Evolutionary conservation across 2,113 vertebrate genomes (phyloP), one percentile per base, ranked within the genome.

Genomic region (Rhabdomys dilectus): DNA sequence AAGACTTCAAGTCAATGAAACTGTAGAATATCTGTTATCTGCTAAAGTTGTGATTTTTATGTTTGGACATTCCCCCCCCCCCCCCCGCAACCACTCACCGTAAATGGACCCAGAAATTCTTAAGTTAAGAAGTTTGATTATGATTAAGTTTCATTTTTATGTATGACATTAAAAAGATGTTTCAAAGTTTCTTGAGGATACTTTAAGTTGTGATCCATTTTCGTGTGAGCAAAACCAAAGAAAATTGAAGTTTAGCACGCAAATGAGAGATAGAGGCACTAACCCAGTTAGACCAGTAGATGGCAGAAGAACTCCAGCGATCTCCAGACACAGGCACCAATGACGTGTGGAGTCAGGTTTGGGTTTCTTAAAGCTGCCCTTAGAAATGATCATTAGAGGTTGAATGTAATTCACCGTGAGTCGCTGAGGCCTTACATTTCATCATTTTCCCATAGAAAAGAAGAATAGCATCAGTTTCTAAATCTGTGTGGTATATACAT

Each of bases 261-360:
- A 95, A 56, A 2, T 0, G 21, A 58, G 70, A 86, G 73, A 92
- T 88, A 62, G 81, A 84, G 53, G 91, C 75, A 70, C 51, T 39
- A 88, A 66, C 56, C 15, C 31, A 19, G 21, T 1, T 2, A 0
- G 3, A 70, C 98, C 99, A 98, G 97, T 96, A 99, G 99, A 98
- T 98, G 99, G 98, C 96, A 98, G 95, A 95, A 89, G 95, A 98
- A 92, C 91, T 94, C 96, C 97, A 97, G 95, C 39, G 34, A 98
- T 96, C 64, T 96, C 77, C 34, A 64, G 89, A 88, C 39, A 29
- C 53, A 7, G 60, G 22, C 36, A 39, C 51, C 62, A 93, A 77
- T 62, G 91, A 75, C 45, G 45, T 34, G 42, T 21, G 86, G 53
- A 19, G 26, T 2, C 15, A 90, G 88, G 13, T 56, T 36, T 0